phyloP scores from a whole-genome alignment of 2,888 invertebrate species.

The Lepeophtheirus nordmannii region DNA sequence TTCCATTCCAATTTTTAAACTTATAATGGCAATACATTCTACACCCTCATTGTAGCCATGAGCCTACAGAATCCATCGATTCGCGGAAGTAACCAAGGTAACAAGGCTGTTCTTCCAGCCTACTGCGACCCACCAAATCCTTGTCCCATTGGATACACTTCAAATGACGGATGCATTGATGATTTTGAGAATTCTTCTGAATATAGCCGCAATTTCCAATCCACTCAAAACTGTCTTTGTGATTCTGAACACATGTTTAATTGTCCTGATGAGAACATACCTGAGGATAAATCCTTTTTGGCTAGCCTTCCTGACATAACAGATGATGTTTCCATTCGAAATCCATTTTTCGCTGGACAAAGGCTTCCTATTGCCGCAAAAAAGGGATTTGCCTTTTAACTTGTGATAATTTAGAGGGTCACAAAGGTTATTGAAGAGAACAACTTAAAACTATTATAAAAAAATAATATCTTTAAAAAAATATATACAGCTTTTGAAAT shows the following conservation, averaged over 20 bases:
- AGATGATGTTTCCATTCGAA: conserved; percentile 35
- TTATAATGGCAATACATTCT: too few species aligned
- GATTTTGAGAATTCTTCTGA: conserved; percentile 88
- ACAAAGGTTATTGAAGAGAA: too few species aligned
- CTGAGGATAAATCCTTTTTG: conserved; percentile 28
- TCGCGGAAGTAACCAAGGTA: conserved; percentile 48
- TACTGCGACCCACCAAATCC: conserved; percentile 99
- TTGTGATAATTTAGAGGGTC: too few species aligned
- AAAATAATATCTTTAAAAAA: too few species aligned
- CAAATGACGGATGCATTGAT: conserved; percentile 65
- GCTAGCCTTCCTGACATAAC: not conserved
- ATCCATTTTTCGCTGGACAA: conserved; percentile 70
- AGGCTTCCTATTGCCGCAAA: conserved; percentile 80
- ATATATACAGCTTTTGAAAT: too few species aligned
- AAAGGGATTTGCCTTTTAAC: conserved; percentile 58
- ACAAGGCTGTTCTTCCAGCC: conserved; percentile 79
- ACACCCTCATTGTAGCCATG: not conserved
- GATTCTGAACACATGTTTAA: conserved; percentile 95
- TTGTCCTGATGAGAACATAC: conserved; percentile 46
- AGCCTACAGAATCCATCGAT: conserved; percentile 41
- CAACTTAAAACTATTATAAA: too few species aligned
- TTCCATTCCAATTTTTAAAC: too few species aligned
- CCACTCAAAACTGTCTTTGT: conserved; percentile 87
- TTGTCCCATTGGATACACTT: conserved; percentile 77
- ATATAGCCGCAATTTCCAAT: conserved; percentile 72